Evolutionary conservation across 1,140 invertebrate species (phyloP), one percentile per base, ranked within the genome.

Genomic region (Scylla paramamosain): DNA sequence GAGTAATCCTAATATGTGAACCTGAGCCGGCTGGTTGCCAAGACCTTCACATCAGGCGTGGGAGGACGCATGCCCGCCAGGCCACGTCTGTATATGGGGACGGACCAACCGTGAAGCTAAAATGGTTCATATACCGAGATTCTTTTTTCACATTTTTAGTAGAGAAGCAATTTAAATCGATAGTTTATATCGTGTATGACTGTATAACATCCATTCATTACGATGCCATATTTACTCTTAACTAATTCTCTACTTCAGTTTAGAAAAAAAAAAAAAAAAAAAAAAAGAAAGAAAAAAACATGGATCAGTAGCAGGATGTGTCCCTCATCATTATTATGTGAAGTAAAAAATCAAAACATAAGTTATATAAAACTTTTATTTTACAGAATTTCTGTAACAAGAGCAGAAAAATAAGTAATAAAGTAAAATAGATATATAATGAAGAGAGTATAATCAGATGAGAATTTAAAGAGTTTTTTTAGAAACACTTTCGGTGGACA

Each of bases 401-500:
- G n/a, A 77, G 8, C 20, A 20, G 6, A 77, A 20, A 77, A 77
- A 20, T 12, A 77, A n/a, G 20, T 77, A 20, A 20, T 77, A 77
- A 77, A 77, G 67, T 77, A 39, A 39, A 39, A 39, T 6, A n/a
- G n/a, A n/a, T n/a, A n/a, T n/a, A n/a, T n/a, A 4, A 59, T 59
- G 52, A 59, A 59, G 52, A 59, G 10, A 4, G 0, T 4, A 20
- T 59, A 59, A 59, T 59, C 52, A 59, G 10, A 59, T 2, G 52
- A 59, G 52, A 59, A 59, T 77, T n/a, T 77, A 1, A 77, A n/a
- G 20, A 77, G 25, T 2, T 77, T 12, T 12, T 77, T 97, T 98
- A 97, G 96, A 98, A 97, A 96, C 97, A 97, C 96, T 98, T 98
- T 96, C 97, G 96, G 96, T 97, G 97, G 95, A 97, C 97, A 96